Percentiles rank a stretch among this genome's conserved stretches.
Evolutionary conservation across 2,797 vertebrate genomes (phyloP).

Genomic region (Aythya fuligula): DNA sequence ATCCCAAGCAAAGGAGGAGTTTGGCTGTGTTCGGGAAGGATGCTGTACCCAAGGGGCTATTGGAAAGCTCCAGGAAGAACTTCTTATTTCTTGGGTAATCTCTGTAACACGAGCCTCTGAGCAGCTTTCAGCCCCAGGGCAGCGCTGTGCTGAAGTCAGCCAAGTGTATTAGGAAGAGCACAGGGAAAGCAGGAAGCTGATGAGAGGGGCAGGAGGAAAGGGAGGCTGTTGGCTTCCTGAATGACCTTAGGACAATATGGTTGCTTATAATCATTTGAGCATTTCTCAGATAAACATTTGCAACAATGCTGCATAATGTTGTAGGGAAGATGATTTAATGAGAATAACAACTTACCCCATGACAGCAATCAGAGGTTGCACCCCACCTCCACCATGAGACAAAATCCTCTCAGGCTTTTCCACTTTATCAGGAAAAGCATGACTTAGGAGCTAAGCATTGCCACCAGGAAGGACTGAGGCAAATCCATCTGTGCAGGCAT

Average conservation of each 20-base stretch:
- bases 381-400: background rate
- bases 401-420: background rate
- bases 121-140: background rate
- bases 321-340: background rate
- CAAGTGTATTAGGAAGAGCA: background rate
- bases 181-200: conserved; percentile 33
- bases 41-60: background rate
- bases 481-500: background rate
- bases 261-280: conserved; percentile 20
- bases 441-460: rapidly evolving
- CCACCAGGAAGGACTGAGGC: background rate
- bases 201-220: conserved; percentile 34
- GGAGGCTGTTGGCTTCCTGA: conserved; percentile 45
- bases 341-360: conserved; percentile 3
- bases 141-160: background rate
- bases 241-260: conserved; percentile 43
- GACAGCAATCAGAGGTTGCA: background rate
- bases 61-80: background rate
- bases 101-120: background rate
- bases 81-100: background rate
- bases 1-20: background rate
- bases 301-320: background rate
- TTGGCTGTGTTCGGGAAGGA: background rate
- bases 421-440: background rate
- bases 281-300: conserved; percentile 2